phyloP scores from a whole-genome alignment of 2,113 vertebrate species.

The Brachyistius frenatus region DNA sequence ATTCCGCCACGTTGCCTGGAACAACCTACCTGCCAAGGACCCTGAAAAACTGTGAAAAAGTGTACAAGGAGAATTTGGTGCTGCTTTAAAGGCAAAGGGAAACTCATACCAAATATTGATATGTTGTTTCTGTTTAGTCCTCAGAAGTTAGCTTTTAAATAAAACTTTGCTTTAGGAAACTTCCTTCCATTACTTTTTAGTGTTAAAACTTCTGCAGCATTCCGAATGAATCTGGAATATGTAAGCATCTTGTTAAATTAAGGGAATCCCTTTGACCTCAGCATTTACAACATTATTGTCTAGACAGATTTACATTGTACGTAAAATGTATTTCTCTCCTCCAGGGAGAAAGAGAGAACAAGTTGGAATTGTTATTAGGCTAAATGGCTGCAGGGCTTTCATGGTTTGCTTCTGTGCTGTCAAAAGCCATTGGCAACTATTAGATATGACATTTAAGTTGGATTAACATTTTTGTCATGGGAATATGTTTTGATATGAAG shows the following conservation, averaged over 20 bases:
- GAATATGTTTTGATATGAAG: slow-evolving; percentile 62
- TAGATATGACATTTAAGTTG: slow-evolving; percentile 71
- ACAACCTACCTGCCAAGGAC: too few relatives aligned
- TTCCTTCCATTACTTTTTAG: not conserved
- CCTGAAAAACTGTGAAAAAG: too few relatives aligned
- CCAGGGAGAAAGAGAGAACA: slow-evolving; percentile 19
- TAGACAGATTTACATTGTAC: slow-evolving; percentile 25
- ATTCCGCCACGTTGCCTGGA: too few relatives aligned
- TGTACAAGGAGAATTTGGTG: too few relatives aligned
- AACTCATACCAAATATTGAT: too few relatives aligned
- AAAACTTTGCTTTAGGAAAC: not conserved
- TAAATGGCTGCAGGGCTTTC: slow-evolving; percentile 57
- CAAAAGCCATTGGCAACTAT: slow-evolving; percentile 59
- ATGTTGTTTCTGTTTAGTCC: too few relatives aligned
- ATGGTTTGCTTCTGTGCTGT: slow-evolving; percentile 44
- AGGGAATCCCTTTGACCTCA: slow-evolving; percentile 32
- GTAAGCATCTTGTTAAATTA: not conserved
- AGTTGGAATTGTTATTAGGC: slow-evolving; percentile 40
- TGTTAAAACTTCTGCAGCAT: not conserved
- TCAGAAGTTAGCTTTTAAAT: too few relatives aligned
- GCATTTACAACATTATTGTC: slow-evolving; percentile 32
- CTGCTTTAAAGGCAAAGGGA: too few relatives aligned
- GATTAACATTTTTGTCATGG: slow-evolving; percentile 55
- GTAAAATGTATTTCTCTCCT: slow-evolving; percentile 35
- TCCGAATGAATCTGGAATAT: not conserved